Evolutionary conservation across 2,888 invertebrate genomes (phyloP), one percentile per base, ranked within the genome.

Genomic region (Eupithecia centaureata): DNA sequence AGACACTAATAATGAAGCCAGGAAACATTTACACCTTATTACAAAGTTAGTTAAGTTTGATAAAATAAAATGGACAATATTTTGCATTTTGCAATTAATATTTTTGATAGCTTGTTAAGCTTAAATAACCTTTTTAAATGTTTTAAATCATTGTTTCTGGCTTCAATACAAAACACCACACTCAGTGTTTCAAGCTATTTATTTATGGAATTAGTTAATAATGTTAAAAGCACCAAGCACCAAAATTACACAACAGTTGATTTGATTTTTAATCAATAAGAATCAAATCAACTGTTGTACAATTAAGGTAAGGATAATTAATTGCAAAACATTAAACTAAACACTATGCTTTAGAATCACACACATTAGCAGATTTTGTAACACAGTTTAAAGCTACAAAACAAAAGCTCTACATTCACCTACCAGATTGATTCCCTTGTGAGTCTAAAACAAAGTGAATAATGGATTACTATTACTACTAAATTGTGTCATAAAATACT

Each of bases 381-480:
- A 79, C 75, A 57, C 32, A 22, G 32, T 10, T 28, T n/a, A n/a
- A 30, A 56, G 28, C 56, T 56, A 57, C 30, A 32, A 18, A 67
- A 70, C 61, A 33, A 79, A 85, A 86, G 78, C 82, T 74, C 75
- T 81, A 79, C 73, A 78, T 56, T 71, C 86, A 91, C 90, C 88
- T 85, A 91, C 91, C 90, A 73, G 79, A 83, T 76, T 85, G 77
- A 78, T 79, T 89, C 83, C 89, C 83, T 84, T 90, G 91, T 88
- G 88, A 90, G 91, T 91, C 91, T 91, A 91, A 90, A 91, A 91
- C 90, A 91, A 88, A 85, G 77, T 83, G 74, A 87, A 86, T 82
- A 77, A 65, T 61, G 18, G 54, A 65, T 67, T 60, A 63, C 32
- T 60, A 52, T 25, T 47, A 60, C 47, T 60, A 42, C 12, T 30